phyloP scores from a whole-genome alignment of 2,113 vertebrate species.

The Phylloscopus trochiloides region DNA sequence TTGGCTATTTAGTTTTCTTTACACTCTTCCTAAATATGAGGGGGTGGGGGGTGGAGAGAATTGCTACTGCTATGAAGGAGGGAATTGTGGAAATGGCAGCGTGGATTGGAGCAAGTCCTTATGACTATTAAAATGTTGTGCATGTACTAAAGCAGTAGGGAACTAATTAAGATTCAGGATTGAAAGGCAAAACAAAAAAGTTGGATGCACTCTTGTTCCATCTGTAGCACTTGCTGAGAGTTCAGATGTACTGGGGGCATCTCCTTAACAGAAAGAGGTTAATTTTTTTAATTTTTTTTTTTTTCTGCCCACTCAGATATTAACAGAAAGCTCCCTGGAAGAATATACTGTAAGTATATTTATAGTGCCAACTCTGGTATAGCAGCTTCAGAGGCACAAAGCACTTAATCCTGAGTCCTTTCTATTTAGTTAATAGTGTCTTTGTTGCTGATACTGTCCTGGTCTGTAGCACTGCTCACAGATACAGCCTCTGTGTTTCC shows the following conservation, averaged over 20 bases:
- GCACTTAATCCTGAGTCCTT: conserved; percentile 23
- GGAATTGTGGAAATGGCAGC: conserved; percentile 61
- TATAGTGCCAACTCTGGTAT: background rate
- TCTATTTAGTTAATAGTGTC: conserved; percentile 18
- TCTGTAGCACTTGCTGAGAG: conserved; percentile 65
- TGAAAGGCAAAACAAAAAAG: conserved; percentile 66
- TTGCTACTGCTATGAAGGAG: conserved; percentile 50
- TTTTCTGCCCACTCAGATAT: background rate
- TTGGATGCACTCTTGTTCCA: conserved; percentile 71
- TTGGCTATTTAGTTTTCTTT: conserved; percentile 65
- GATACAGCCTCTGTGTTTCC: background rate
- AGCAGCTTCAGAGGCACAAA: conserved; percentile 39
- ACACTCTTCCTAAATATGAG: conserved; percentile 31
- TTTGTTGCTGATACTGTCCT: conserved; percentile 19
- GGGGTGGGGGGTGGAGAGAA: background rate
- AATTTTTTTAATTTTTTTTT: background rate
- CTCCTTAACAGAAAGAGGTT: conserved; percentile 7
- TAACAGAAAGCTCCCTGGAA: conserved; percentile 27
- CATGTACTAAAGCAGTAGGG: conserved; percentile 77
- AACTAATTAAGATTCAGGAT: conserved; percentile 79
- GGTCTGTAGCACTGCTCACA: background rate
- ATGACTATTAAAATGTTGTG: conserved; percentile 78
- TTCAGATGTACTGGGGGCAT: conserved; percentile 17
- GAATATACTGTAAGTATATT: background rate
- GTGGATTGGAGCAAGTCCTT: conserved; percentile 42